These are phyloP conservation scores for Sebastolobus altivelis DNA, from an alignment of 2,797 vertebrate genomes.

Conservation along the genomic window DNA sequence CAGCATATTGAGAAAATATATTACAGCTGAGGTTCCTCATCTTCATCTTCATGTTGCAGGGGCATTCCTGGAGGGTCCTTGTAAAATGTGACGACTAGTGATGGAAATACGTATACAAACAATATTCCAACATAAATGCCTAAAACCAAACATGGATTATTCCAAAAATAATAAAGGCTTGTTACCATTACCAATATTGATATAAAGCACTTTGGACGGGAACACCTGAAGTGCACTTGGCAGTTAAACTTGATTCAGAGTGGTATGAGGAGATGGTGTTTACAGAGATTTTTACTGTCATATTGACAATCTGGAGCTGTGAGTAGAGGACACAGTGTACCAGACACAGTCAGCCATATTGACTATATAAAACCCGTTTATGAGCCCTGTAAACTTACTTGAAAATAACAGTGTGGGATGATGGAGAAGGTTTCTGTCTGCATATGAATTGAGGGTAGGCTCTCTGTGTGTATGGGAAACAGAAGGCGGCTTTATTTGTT, in stretches of 20 bases:
- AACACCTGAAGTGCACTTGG: slow-evolving; percentile 5
- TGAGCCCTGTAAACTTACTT: slow-evolving; percentile 70
- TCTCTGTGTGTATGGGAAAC: slow-evolving; percentile 38
- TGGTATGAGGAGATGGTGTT: slow-evolving; percentile 50
- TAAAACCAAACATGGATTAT: not conserved
- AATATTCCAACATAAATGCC: not conserved
- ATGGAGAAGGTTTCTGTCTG: slow-evolving; percentile 46
- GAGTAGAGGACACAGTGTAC: slow-evolving; percentile 66
- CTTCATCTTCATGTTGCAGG: not conserved
- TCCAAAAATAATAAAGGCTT: not conserved
- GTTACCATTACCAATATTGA: not conserved
- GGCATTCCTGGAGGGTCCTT: not conserved
- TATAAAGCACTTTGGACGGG: slow-evolving; percentile 10
- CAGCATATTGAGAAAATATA: not conserved
- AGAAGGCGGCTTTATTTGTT: slow-evolving; percentile 60
- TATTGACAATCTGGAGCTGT: slow-evolving; percentile 65
- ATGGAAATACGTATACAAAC: not conserved
- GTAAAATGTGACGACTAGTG: not conserved
- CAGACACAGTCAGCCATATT: slow-evolving; percentile 68
- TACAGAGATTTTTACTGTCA: slow-evolving; percentile 64
- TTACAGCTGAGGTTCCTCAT: not conserved
- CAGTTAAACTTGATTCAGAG: slow-evolving; percentile 49
- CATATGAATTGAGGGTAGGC: slow-evolving; percentile 45
- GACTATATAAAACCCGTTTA: slow-evolving; percentile 75
- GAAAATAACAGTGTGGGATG: slow-evolving; percentile 64